These are phyloP conservation scores for Pandemis heparana DNA, from an alignment of 2,888 invertebrate species.

Conservation along the genomic window DNA sequence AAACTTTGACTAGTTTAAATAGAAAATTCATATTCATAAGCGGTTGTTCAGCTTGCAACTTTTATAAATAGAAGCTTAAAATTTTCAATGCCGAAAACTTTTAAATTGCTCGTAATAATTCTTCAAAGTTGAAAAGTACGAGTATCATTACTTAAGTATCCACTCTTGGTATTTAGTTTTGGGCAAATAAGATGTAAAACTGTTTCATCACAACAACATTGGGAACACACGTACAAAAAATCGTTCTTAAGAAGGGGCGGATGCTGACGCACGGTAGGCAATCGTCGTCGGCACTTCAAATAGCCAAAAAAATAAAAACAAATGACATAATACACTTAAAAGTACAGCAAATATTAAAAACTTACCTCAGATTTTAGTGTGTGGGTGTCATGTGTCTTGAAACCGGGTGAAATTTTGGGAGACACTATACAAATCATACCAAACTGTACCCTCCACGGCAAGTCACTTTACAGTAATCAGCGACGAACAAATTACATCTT, in stretches of 20 bases:
- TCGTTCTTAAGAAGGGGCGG: neutral
- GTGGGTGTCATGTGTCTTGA: slow-evolving; percentile 21
- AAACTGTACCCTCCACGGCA: slow-evolving; percentile 48
- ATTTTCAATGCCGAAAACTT: too few relatives aligned
- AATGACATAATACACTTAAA: neutral
- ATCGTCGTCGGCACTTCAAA: neutral
- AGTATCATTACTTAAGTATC: too few relatives aligned
- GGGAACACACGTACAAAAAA: neutral
- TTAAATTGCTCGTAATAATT: too few relatives aligned
- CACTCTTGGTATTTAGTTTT: too few relatives aligned
- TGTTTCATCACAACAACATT: too few relatives aligned
- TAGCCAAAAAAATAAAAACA: neutral
- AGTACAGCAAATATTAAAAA: neutral
- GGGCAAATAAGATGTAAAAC: too few relatives aligned
- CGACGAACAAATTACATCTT: slow-evolving; percentile 52
- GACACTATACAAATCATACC: slow-evolving; percentile 37
- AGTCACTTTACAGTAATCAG: slow-evolving; percentile 52
- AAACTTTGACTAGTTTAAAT: too few relatives aligned
- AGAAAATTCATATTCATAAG: too few relatives aligned
- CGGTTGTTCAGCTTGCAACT: too few relatives aligned
- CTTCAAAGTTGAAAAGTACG: too few relatives aligned
- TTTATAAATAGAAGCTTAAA: too few relatives aligned
- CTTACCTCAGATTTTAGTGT: slow-evolving; percentile 31
- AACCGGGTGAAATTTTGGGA: slow-evolving; percentile 19
- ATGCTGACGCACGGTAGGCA: neutral